Percentiles rank a stretch among this genome's conserved stretches.
Evolutionary conservation across 37 sponge, comb jelly and placozoan genomes (phyloP).

Genomic region (Amphimedon queenslandica): DNA sequence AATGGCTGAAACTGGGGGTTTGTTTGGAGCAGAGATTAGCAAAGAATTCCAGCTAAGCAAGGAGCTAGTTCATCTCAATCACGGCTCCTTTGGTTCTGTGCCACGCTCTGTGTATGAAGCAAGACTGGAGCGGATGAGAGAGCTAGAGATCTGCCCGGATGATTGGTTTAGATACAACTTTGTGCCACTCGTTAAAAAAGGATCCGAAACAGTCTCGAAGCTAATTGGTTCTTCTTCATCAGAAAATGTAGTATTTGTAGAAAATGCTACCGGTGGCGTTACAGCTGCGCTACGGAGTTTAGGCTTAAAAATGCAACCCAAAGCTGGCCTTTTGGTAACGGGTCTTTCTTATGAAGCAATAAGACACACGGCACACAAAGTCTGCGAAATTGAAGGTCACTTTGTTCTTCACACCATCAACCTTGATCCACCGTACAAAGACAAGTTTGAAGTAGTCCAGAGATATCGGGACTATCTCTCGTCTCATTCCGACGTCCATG

Average conservation of each 20-base stretch:
- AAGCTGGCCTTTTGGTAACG: constrained; percentile 41
- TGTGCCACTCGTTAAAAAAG: background rate
- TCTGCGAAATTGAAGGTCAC: constrained; percentile 26
- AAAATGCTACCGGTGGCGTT: constrained; percentile 50
- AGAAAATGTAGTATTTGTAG: constrained; percentile 40
- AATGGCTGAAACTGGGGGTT: too few species aligned
- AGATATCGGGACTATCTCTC: constrained; percentile 25
- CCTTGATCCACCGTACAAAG: constrained; percentile 13
- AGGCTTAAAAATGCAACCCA: background rate
- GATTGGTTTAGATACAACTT: constrained; percentile 29
- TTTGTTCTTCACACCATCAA: constrained; percentile 5
- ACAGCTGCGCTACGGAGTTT: constrained; percentile 26
- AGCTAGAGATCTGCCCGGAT: constrained; percentile 36
- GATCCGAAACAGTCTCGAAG: constrained; percentile 9
- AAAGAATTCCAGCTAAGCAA: constrained; percentile 18
- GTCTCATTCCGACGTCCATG: constrained; percentile 15
- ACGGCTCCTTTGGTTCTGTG: constrained; percentile 57
- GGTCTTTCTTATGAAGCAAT: constrained; percentile 32
- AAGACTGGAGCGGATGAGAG: background rate
- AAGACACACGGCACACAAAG: constrained; percentile 11
- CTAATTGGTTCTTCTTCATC: constrained; percentile 11
- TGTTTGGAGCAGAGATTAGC: background rate
- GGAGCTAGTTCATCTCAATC: constrained; percentile 29
- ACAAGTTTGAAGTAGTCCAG: constrained; percentile 22
- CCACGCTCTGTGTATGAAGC: constrained; percentile 26